Evolutionary conservation across 1,140 invertebrate species (phyloP), one percentile per base, ranked within the genome.

Genomic region (Episyrphus balteatus): DNA sequence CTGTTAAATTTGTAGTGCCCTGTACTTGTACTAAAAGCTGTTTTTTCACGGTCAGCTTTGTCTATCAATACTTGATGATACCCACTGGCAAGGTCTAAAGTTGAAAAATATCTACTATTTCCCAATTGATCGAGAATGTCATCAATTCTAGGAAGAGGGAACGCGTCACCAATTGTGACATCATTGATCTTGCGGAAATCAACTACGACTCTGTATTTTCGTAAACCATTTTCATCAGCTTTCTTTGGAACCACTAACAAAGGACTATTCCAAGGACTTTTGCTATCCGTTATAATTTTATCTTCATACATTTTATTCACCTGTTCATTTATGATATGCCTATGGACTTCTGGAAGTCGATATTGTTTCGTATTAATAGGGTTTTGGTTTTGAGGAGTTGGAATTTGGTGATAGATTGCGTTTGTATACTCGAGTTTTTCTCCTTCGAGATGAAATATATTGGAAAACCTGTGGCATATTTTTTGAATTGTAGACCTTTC

Each of bases 101-200:
- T 55, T 1, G 59, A 55, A 47, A 75, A 74, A 40, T 56, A 61
- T 34, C 51, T 51, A 5, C 59, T 50, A 2, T 56, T 55, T 12
- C 53, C 55, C 26, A 75, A 39, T 11, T 49, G 46, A 46, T 68
- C 61, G 13, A 78, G 50, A 15, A 57, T 66, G 12, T 72, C 66
- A 15, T 69, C 62, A 12, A 75, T 69, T 9, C 59, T 55, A 11
- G 73, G 73, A 14, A 78, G 47, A 13, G 76, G 75, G 53, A 67
- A 78, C 32, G 51, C 51, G 54, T 78, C 73, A n/a, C 53, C 58
- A 33, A 66, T 53, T 10, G 62, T 67, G 15, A 55, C 52, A 34
- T 26, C 21, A 8, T 26, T 26, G 8, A 26, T 3, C 8, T 26
- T 26, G 3, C 21, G 3, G 21, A 5, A 26, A 8, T 26, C 21